Evolutionary conservation across 30 jellyfish, hydroid and myxozoan genomes (phyloP).

Genomic region (Aurelia coerulea): DNA sequence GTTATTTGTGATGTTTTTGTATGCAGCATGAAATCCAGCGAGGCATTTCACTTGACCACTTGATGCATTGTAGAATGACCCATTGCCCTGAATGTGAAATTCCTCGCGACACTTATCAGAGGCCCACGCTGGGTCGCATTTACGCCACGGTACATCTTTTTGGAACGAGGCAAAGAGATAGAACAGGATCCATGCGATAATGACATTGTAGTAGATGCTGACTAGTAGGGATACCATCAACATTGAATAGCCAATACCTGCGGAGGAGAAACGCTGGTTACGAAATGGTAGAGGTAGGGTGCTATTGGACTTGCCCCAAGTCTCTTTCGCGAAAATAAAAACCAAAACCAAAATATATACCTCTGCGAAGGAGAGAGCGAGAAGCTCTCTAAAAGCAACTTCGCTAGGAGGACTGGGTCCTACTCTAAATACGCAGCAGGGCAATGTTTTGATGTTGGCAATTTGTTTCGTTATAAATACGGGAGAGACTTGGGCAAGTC

Average conservation of each 20-base stretch:
- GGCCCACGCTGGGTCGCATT: slow-evolving; percentile 90
- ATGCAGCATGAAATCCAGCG: slow-evolving; percentile 53
- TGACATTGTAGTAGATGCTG: slow-evolving; percentile 87
- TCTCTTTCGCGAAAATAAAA: no score
- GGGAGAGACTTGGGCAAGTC: no score
- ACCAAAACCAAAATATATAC: no score
- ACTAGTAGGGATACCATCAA: slow-evolving; percentile 88
- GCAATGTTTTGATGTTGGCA: no score
- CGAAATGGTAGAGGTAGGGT: no score
- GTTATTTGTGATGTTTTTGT: slow-evolving; percentile 40
- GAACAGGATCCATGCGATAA: slow-evolving; percentile 88
- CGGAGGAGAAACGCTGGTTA: no score
- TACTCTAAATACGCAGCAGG: no score
- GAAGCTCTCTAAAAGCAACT: no score
- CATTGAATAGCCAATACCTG: slow-evolving; percentile 93
- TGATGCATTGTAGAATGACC: slow-evolving; percentile 69
- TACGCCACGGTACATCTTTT: slow-evolving; percentile 85
- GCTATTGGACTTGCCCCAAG: no score
- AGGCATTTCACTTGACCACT: slow-evolving; percentile 52
- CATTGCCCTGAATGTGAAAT: slow-evolving; percentile 65
- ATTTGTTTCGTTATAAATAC: no score
- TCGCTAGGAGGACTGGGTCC: no score
- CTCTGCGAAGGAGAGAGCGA: no score
- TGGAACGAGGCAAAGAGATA: slow-evolving; percentile 87
- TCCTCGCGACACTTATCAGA: slow-evolving; percentile 75